Evolutionary conservation across 2,113 vertebrate genomes (phyloP), one percentile per base, ranked within the genome.

Genomic region (Xiphias gladius): DNA sequence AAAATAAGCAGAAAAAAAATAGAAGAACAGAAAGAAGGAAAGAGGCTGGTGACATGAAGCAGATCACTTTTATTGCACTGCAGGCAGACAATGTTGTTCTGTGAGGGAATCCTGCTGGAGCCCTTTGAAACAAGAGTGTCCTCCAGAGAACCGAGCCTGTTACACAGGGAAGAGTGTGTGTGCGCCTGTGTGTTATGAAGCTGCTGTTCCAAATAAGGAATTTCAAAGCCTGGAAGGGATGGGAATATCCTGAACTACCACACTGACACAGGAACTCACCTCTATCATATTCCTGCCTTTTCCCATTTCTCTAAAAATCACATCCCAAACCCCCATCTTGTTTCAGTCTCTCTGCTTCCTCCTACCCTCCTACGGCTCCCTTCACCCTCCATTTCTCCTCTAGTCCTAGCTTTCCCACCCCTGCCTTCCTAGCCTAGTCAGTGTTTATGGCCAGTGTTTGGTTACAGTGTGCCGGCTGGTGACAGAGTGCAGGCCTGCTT

Each of bases 31-130:
- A 81, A 85, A 83, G 76, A 75, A 68, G 91, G 95, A 95, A 96
- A 95, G 95, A 93, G 93, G 92, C 94, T 92, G 90, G 89, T 96
- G 96, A 97, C 94, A 97, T 91, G 96, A 97, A 96, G 87, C 96
- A 97, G 96, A 96, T 92, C 96, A 86, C 91, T 92, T 92, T 95
- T 96, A 96, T 96, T 96, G 93, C 93, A 88, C 93, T 79, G 91
- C 87, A 93, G 91, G 93, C 93, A 96, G 93, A 95, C 94, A 94
- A 92, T 92, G 94, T 93, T 95, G 92, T 88, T 93, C 91, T 95
- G 89, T 92, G 77, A 94, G 94, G 92, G 93, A 96, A 96, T 96
- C 92, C 94, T 95, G 88, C 93, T 93, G 93, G 89, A 93, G 88
- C 72, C 80, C 89, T 95, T 95, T 92, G 94, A 90, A 90, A 93